phyloP scores from a whole-genome alignment of 2,888 invertebrate genomes.

The Lithophane semibrunnea region DNA sequence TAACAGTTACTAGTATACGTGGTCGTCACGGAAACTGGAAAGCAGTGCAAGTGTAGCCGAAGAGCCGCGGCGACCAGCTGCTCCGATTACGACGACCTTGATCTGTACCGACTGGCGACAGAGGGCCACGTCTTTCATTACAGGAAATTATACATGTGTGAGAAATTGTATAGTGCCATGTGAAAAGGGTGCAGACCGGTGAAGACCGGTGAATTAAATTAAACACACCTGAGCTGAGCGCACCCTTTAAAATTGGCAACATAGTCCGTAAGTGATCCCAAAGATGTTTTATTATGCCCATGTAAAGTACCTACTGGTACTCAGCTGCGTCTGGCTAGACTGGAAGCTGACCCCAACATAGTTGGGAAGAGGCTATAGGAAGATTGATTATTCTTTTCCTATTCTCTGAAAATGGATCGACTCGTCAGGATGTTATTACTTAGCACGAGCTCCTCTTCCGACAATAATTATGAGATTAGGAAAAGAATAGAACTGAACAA shows the following conservation, averaged over 20 bases:
- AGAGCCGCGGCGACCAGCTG: slow-evolving; percentile 39
- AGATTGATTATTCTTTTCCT: no score
- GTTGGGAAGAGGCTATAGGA: no score
- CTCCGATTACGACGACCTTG: slow-evolving; percentile 67
- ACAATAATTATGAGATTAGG: no score
- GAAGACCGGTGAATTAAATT: slow-evolving; percentile 10
- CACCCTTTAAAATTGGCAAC: neutral
- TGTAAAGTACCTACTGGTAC: no score
- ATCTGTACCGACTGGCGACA: slow-evolving; percentile 25
- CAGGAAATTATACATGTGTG: slow-evolving; percentile 48
- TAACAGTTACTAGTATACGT: slow-evolving; percentile 25
- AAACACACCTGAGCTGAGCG: neutral
- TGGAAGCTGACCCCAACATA: no score
- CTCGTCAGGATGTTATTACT: no score
- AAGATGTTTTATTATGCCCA: neutral
- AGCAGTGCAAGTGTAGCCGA: slow-evolving; percentile 52
- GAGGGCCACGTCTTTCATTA: slow-evolving; percentile 32
- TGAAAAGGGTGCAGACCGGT: neutral
- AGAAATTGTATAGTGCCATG: slow-evolving; percentile 18
- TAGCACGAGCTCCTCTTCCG: no score
- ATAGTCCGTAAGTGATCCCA: no score
- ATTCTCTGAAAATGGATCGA: no score
- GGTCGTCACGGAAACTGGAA: slow-evolving; percentile 53
- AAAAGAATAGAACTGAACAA: no score
- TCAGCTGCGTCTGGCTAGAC: no score